Conservation (phyloP, 2,888 invertebrate genomes). For the Lycophotia porphyrea region DNA sequence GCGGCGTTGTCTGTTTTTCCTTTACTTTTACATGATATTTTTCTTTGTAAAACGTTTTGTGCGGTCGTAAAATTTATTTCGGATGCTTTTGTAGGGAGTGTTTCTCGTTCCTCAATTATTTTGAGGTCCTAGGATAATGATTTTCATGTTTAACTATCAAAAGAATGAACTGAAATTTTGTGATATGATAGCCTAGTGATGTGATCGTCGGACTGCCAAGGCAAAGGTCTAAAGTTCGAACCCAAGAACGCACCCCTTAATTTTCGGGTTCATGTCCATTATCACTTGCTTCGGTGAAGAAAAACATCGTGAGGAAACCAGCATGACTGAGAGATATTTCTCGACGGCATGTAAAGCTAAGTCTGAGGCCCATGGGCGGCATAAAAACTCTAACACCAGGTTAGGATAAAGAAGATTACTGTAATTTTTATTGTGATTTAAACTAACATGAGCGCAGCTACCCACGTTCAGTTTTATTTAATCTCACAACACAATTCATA, state of each 20-base stretch:
- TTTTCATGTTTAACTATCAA: background rate
- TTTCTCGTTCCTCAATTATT: background rate
- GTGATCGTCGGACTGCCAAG: no score
- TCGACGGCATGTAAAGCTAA: no score
- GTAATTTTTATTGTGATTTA: background rate
- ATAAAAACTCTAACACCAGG: no score
- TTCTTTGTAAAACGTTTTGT: constrained; percentile 49
- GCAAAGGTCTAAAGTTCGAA: no score
- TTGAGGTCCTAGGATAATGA: background rate
- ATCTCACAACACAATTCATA: background rate
- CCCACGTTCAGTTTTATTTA: background rate
- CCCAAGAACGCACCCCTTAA: no score
- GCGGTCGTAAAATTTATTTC: constrained; percentile 28
- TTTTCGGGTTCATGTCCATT: no score
- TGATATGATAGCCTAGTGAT: no score
- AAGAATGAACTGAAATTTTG: background rate
- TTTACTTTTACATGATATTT: constrained; percentile 50
- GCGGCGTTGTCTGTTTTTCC: constrained; percentile 51
- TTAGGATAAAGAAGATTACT: no score
- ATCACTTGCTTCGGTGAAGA: no score
- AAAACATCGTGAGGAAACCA: no score
- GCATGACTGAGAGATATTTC: no score
- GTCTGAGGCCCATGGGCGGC: no score
- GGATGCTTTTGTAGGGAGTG: background rate
- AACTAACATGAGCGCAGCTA: background rate